Evolutionary conservation across 2,113 vertebrate genomes (phyloP).

Genomic region (Cricetomys ansorgei): DNA sequence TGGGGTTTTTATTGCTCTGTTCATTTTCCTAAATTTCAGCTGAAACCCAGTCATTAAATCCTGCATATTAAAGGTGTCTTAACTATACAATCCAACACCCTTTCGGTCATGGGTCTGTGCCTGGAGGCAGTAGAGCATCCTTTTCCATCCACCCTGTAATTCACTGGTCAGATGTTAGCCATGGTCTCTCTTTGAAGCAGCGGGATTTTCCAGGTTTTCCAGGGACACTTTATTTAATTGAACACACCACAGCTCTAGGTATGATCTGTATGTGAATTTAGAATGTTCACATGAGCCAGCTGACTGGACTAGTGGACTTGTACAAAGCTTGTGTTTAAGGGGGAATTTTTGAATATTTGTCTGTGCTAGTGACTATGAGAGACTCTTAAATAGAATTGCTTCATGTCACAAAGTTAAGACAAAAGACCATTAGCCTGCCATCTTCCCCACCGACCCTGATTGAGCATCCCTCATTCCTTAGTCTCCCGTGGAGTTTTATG

Average conservation of each 20-base stretch:
- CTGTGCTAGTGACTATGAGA: slow-evolving; percentile 82
- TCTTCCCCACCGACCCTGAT: neutral
- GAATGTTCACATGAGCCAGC: slow-evolving; percentile 8
- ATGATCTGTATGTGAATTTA: neutral
- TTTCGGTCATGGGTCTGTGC: neutral
- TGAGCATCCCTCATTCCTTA: neutral
- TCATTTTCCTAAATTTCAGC: neutral
- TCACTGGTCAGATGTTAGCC: neutral
- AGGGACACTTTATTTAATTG: neutral
- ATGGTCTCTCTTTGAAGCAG: neutral
- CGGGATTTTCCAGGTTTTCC: neutral
- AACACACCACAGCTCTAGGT: neutral
- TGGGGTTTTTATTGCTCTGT: neutral
- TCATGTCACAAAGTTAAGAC: slow-evolving; percentile 86
- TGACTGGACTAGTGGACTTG: slow-evolving; percentile 65
- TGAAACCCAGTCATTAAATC: neutral
- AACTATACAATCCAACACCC: neutral
- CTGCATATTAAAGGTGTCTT: neutral
- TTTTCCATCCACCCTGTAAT: neutral
- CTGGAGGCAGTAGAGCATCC: neutral
- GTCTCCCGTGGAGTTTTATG: slow-evolving; percentile 66
- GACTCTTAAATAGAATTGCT: slow-evolving; percentile 82
- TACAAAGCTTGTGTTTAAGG: slow-evolving; percentile 79
- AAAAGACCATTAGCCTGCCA: slow-evolving; percentile 75
- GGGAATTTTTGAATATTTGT: slow-evolving; percentile 86